phyloP scores from a whole-genome alignment of 1,140 invertebrate genomes.

The Ips nitidus region DNA sequence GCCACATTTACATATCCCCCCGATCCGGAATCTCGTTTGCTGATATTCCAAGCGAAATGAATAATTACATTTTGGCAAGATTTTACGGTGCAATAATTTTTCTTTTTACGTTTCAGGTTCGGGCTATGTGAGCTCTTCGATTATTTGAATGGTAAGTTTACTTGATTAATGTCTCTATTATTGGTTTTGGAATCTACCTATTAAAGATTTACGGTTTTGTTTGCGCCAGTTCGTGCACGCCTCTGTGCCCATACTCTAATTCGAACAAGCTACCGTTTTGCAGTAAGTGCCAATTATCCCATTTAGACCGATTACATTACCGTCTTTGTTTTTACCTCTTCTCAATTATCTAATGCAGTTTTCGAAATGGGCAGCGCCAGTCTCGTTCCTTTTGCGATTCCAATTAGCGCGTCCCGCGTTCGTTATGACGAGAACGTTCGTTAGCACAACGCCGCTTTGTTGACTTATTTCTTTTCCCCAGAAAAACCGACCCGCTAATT shows the following conservation, averaged over 20 bases:
- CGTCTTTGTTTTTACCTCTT: conserved; percentile 28
- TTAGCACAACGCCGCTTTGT: conserved; percentile 13
- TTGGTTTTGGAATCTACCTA: too few species aligned
- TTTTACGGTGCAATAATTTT: too few species aligned
- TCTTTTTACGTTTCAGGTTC: too few species aligned
- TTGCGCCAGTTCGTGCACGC: background rate
- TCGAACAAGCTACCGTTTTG: conserved; percentile 14
- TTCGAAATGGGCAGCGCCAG: conserved; percentile 19
- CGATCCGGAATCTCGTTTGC: too few species aligned
- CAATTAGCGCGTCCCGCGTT: conserved; percentile 20
- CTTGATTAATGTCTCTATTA: too few species aligned
- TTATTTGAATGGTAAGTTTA: too few species aligned
- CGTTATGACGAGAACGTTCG: conserved; percentile 17
- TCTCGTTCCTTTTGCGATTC: conserved; percentile 22
- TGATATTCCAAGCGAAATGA: too few species aligned
- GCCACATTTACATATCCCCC: too few species aligned
- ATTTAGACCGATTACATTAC: conserved; percentile 25
- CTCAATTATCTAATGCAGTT: conserved; percentile 28
- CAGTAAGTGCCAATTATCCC: conserved; percentile 21
- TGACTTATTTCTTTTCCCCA: conserved; percentile 2
- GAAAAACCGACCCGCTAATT: background rate
- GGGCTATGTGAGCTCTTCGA: too few species aligned
- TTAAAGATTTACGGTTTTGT: too few species aligned
- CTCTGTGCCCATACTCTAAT: background rate
- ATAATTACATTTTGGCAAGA: too few species aligned